phyloP scores from a whole-genome alignment of 1,140 invertebrate species.

The Drosophila nannoptera region DNA sequence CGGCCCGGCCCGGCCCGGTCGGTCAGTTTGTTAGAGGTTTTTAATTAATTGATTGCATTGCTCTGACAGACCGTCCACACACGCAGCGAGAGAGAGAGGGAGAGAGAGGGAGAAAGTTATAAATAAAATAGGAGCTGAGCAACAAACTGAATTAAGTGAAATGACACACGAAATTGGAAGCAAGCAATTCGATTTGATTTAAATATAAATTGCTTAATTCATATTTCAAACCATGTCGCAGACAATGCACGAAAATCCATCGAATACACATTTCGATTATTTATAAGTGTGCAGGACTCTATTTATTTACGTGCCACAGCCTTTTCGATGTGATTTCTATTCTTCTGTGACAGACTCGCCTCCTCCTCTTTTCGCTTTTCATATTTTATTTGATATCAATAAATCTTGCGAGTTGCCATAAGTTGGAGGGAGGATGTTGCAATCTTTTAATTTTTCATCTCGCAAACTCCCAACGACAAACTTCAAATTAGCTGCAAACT shows the following conservation, averaged over 20 bases:
- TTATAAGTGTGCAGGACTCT: not conserved
- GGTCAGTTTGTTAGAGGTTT: constrained; percentile 39
- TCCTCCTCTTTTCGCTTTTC: not conserved
- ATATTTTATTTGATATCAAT: not conserved
- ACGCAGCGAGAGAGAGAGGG: no score
- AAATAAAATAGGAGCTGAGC: not conserved
- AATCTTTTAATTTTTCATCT: constrained; percentile 50
- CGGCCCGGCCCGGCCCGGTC: not conserved
- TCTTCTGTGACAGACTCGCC: constrained; percentile 1
- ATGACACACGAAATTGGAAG: constrained; percentile 13
- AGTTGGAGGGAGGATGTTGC: constrained; percentile 22
- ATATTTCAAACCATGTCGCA: constrained; percentile 5
- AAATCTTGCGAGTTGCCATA: constrained; percentile 30
- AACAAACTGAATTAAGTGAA: constrained; percentile 21
- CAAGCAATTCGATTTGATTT: constrained; percentile 18
- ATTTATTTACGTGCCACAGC: not conserved
- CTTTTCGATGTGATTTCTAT: constrained; percentile 3
- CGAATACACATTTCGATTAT: not conserved
- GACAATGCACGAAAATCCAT: not conserved
- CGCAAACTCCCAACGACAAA: constrained; percentile 41
- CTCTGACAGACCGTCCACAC: constrained; percentile 37
- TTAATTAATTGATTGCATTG: constrained; percentile 68
- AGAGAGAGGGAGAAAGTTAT: no score
- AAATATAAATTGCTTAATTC: constrained; percentile 28
- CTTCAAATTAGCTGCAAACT: constrained; percentile 63